Conservation (phyloP, 2,888 invertebrate genomes). For the Choristoneura rosaceana region DNA sequence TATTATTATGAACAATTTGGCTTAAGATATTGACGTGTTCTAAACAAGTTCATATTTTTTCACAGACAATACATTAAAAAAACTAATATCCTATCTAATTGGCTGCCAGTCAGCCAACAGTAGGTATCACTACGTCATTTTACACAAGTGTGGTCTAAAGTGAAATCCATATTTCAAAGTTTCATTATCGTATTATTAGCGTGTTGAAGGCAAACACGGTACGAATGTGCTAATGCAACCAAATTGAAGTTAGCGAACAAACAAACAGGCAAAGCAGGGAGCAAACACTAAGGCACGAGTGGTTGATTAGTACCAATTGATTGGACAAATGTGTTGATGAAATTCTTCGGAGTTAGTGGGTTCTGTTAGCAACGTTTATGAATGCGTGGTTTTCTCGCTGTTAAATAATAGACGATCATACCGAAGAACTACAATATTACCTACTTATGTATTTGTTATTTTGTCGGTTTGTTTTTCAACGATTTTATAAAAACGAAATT, state of each 20-base stretch:
- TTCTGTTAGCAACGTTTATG: background rate
- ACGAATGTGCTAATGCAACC: slow-evolving; percentile 60
- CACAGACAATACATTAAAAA: too few relatives aligned
- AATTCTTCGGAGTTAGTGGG: slow-evolving; percentile 12
- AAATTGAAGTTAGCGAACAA: slow-evolving; percentile 74
- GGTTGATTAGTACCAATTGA: slow-evolving; percentile 32
- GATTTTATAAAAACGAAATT: too few relatives aligned
- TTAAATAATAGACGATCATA: background rate
- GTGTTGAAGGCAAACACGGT: slow-evolving; percentile 49
- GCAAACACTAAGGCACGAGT: slow-evolving; percentile 38
- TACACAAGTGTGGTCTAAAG: slow-evolving; percentile 55
- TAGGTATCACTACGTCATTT: slow-evolving; percentile 27
- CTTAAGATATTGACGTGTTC: too few relatives aligned
- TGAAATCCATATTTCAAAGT: slow-evolving; percentile 54
- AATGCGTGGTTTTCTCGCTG: background rate
- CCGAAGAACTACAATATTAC: too few relatives aligned
- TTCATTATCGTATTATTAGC: slow-evolving; percentile 44
- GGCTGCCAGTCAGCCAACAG: too few relatives aligned
- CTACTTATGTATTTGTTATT: too few relatives aligned
- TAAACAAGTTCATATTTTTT: too few relatives aligned
- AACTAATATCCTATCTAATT: too few relatives aligned
- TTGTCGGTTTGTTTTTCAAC: too few relatives aligned
- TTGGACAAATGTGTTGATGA: slow-evolving; percentile 28
- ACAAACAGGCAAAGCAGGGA: slow-evolving; percentile 42
- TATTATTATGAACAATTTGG: too few relatives aligned